These are phyloP conservation scores for Cyclargus thomasi DNA, from an alignment of 1,140 invertebrate genomes.

Conservation along the genomic window DNA sequence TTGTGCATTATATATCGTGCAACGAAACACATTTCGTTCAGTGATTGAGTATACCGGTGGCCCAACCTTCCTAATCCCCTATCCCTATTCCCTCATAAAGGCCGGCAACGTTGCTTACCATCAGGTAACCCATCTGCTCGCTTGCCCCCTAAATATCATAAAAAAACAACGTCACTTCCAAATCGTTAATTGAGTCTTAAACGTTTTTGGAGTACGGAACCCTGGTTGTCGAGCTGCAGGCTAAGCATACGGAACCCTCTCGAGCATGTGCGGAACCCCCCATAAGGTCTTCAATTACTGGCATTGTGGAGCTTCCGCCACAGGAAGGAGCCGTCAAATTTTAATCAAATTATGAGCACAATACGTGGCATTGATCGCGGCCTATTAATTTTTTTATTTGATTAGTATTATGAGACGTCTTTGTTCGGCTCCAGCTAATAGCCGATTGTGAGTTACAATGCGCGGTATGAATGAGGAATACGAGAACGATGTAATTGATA, in stretches of 20 bases:
- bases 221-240: background rate
- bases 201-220: no score
- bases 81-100: no score
- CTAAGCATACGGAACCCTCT: background rate
- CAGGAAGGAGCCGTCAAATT: slow-evolving; percentile 67
- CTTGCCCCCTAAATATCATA: no score
- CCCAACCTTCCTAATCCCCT: no score
- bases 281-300: slow-evolving; percentile 29
- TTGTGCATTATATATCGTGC: no score
- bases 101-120: no score
- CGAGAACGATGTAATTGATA: background rate
- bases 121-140: no score
- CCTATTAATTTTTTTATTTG: slow-evolving; percentile 29
- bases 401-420: slow-evolving; percentile 26
- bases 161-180: no score
- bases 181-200: no score
- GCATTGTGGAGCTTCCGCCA: slow-evolving; percentile 24
- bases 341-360: slow-evolving; percentile 61
- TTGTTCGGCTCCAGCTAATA: slow-evolving; percentile 12
- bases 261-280: background rate
- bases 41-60: no score
- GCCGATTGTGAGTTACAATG: background rate
- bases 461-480: background rate
- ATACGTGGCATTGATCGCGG: background rate
- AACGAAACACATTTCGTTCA: no score